Conservation (phyloP, 2,797 vertebrate genomes). For the Spheniscus humboldti region DNA sequence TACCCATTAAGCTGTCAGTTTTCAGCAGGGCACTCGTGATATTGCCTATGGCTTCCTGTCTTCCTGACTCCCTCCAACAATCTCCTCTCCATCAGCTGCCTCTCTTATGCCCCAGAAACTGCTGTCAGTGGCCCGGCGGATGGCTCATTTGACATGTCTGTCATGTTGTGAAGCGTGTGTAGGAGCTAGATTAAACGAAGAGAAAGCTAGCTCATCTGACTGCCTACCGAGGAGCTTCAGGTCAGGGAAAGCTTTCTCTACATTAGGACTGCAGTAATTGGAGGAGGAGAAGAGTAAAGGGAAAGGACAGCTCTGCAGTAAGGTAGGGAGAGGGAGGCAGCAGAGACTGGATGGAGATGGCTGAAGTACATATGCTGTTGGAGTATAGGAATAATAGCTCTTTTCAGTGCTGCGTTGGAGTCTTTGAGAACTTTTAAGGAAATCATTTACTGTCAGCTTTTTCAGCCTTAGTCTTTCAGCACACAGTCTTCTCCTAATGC, state of each 20-base stretch:
- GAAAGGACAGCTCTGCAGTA: background rate
- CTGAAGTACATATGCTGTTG: background rate
- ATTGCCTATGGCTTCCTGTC: constrained; percentile 14
- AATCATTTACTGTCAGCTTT: background rate
- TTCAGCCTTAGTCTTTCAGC: background rate
- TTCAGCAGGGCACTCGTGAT: background rate
- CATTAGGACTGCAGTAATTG: constrained; percentile 11
- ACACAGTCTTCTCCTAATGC: background rate
- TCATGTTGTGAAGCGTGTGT: background rate
- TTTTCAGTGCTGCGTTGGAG: background rate
- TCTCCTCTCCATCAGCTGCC: constrained; percentile 12
- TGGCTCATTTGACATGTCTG: constrained; percentile 28
- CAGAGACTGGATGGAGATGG: background rate
- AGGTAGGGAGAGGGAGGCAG: background rate
- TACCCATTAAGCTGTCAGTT: constrained; percentile 38
- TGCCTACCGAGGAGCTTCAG: background rate
- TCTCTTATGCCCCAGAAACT: constrained; percentile 10
- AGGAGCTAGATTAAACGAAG: constrained; percentile 23
- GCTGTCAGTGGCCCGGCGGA: background rate
- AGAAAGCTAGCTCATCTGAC: background rate
- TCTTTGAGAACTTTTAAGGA: background rate
- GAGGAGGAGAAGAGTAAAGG: background rate
- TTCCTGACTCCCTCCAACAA: background rate
- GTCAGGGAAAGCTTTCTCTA: background rate
- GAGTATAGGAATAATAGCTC: background rate